Conservation (phyloP, 2,888 invertebrate genomes). For the Nomada hirtipes region DNA sequence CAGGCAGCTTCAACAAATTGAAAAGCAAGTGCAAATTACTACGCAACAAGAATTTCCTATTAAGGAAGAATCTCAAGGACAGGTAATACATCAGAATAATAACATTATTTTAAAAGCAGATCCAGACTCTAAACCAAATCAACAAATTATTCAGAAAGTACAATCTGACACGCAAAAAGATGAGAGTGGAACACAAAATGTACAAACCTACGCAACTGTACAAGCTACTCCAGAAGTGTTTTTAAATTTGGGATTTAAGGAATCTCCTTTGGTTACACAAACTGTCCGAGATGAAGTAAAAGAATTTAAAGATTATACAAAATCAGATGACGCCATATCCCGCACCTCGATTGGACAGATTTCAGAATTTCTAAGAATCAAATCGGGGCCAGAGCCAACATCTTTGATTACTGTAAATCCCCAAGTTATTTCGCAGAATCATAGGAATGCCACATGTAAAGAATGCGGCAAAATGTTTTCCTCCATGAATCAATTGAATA, state of each 20-base stretch:
- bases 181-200: slow-evolving; percentile 73
- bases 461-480: slow-evolving; percentile 82
- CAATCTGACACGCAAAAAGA: slow-evolving; percentile 77
- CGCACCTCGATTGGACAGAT: slow-evolving; percentile 82
- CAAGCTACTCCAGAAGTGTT: slow-evolving; percentile 82
- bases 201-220: slow-evolving; percentile 79
- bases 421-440: slow-evolving; percentile 78
- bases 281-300: slow-evolving; percentile 79
- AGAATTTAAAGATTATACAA: slow-evolving; percentile 79
- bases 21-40: slow-evolving; percentile 77
- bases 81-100: slow-evolving; percentile 79
- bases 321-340: slow-evolving; percentile 78
- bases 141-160: slow-evolving; percentile 78
- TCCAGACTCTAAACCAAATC: slow-evolving; percentile 72
- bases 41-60: slow-evolving; percentile 71
- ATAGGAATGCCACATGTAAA: slow-evolving; percentile 76
- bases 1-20: slow-evolving; percentile 79
- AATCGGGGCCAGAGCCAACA: slow-evolving; percentile 77
- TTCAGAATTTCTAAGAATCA: slow-evolving; percentile 81
- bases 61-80: slow-evolving; percentile 72
- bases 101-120: slow-evolving; percentile 78
- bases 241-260: slow-evolving; percentile 81
- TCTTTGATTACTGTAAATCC: slow-evolving; percentile 81
- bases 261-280: slow-evolving; percentile 73
- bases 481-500: slow-evolving; percentile 77